These are phyloP conservation scores for Cancer borealis DNA, from an alignment of 2,888 invertebrate genomes.

Conservation along the genomic window DNA sequence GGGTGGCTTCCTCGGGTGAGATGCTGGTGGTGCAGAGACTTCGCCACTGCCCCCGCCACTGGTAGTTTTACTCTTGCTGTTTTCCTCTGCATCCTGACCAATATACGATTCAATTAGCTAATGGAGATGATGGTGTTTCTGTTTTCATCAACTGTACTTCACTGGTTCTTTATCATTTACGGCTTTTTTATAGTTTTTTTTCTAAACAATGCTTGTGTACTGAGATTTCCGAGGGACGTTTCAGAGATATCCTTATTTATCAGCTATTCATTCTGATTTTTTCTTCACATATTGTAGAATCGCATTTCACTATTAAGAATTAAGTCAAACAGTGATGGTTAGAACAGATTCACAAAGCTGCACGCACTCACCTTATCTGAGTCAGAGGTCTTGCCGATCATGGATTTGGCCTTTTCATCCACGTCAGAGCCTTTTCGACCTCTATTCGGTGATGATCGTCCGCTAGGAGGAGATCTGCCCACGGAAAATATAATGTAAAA, in stretches of 20 bases:
- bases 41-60: conserved; percentile 40
- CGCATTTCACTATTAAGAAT: neutral
- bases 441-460: conserved; percentile 40
- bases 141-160: neutral
- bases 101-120: conserved; percentile 48
- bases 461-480: conserved; percentile 56
- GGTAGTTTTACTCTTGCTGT: conserved; percentile 5
- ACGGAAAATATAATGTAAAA: neutral
- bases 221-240: too few relatives aligned
- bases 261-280: too few relatives aligned
- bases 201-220: neutral
- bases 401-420: conserved; percentile 57
- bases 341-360: neutral
- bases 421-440: neutral
- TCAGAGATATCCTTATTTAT: too few relatives aligned
- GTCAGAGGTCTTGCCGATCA: conserved; percentile 51
- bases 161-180: neutral
- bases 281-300: too few relatives aligned
- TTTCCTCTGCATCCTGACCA: conserved; percentile 59
- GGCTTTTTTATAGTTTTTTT: neutral
- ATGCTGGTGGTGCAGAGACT: neutral
- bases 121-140: neutral
- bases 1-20: conserved; percentile 58
- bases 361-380: conserved; percentile 51
- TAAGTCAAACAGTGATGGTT: neutral